Conservation (phyloP, 2,888 invertebrate genomes). For the Linyphia triangularis region DNA sequence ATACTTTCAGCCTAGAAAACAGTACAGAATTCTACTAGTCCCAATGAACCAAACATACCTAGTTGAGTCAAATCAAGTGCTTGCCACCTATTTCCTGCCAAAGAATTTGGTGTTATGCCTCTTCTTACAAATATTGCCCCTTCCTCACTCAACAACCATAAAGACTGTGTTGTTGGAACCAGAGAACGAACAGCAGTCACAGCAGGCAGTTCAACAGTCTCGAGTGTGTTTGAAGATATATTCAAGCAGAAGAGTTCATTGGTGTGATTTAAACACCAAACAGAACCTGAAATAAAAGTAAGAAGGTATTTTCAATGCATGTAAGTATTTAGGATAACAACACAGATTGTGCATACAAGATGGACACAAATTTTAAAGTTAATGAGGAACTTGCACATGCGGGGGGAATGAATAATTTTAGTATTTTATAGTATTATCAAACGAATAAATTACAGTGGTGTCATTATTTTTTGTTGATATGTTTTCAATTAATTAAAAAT, state of each 20-base stretch:
- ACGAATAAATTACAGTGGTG: no score
- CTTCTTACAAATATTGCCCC: constrained; percentile 81
- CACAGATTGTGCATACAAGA: no score
- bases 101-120: constrained; percentile 80
- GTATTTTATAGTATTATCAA: no score
- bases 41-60: constrained; percentile 77
- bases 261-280: constrained; percentile 80
- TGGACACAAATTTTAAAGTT: no score
- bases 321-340: background rate
- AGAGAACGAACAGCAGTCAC: constrained; percentile 78
- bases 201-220: constrained; percentile 76
- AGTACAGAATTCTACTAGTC: no score
- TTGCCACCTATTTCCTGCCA: constrained; percentile 81
- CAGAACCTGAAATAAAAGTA: constrained; percentile 77
- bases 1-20: no score
- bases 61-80: constrained; percentile 81
- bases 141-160: constrained; percentile 81
- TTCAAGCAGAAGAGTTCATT: constrained; percentile 80
- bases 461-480: no score
- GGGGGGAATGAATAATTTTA: no score
- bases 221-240: constrained; percentile 77
- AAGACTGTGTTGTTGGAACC: constrained; percentile 80
- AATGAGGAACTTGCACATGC: no score
- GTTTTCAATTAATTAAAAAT: no score
- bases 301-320: background rate